Base-by-base conservation (phyloP, 1,140 invertebrate genomes). In the Drosophila orena region DNA sequence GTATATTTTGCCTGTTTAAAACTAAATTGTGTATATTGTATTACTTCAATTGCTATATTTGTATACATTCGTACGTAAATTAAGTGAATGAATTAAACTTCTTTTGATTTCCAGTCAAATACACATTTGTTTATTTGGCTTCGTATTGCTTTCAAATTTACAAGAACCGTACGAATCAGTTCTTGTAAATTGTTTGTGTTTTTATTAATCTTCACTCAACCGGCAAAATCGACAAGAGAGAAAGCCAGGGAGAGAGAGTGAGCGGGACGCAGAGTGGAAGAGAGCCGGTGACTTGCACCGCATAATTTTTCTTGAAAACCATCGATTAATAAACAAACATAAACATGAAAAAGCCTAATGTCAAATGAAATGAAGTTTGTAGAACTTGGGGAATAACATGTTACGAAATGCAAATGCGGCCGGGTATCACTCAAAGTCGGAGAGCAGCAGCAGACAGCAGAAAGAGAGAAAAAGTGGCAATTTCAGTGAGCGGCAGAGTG, bases 361-460 rank as follows among this genome's bases (percentile, higher is more conserved):
- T 22, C 49, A 35, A 30, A 15, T 15, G 6, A 50, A n/a, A 17
- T 17, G 49, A 52, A 50, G 30, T 20, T 50, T 50, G n/a, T 35
- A 20, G 49, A 50, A 50, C 4, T 24, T 24, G n/a, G 30, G 10
- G 27, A 35, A 35, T 50, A n/a, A n/a, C n/a, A n/a, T 50, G 27
- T 20, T 50, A n/a, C 27, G 35, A n/a, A n/a, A n/a, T n/a, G n/a
- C n/a, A 50, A 50, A 34, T 50, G 49, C 49, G 35, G 17, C 17
- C 17, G 17, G 17, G 17, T 5, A 24, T 24, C 24, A 24, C 24
- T 24, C 24, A 24, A 24, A 24, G 24, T 4, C 24, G 4, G 24
- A 24, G 24, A 24, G 24, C 24, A 4, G 4, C 24, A 4, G 24
- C 24, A 24, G 24, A 24, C 4, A 24, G 24, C 4, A 24, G 24